Base-by-base conservation (phyloP, 2,113 vertebrate genomes). In the Phocoena phocoena region DNA sequence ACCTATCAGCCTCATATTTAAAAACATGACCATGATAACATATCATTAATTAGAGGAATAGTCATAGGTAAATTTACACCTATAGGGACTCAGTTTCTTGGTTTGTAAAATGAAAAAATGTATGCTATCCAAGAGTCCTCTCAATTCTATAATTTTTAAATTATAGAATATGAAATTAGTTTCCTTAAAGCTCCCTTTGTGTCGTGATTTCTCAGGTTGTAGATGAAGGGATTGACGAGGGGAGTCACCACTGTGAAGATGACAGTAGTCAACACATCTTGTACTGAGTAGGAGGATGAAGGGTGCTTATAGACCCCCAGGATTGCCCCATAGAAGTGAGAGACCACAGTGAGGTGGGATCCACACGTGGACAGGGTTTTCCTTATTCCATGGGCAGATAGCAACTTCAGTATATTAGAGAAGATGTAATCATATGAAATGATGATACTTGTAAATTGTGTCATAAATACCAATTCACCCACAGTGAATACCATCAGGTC, bases 191-290 rank as follows among this genome's bases (percentile, higher is more conserved):
- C 95, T 53, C 3, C 18, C 33, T 98, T 97, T 63, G 96, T 95
- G 31, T 97, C 93, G 11, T 6, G 65, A 81, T 97, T 98, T 58
- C 85, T 93, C 63, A 97, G 71, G 47, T 88, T 96, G 6, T 97
- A 97, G 85, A 97, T 97, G 36, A 98, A 97, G 21, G 97, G 96
- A 68, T 97, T 97, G 44, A 94, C 15, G 58, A 97, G 1, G 1
- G 97, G 97, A 55, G 91, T 97, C 63, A 96, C 44, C 33, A 93
- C 93, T 11, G 97, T 93, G 76, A 97, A 97, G 81, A 97, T 84
- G 63, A 98, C 70, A 6, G 97, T 70, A 53, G 81, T 93, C 25
- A 90, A 58, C 0, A 8, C 92, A 70, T 97, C 97, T 20, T 87
- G 71, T 3, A 81, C 1, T 21, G 97, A 92, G 65, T 94, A 95